These are phyloP conservation scores for Drosophila flavopinicola DNA, from an alignment of 2,888 invertebrate genomes.

Conservation along the genomic window DNA sequence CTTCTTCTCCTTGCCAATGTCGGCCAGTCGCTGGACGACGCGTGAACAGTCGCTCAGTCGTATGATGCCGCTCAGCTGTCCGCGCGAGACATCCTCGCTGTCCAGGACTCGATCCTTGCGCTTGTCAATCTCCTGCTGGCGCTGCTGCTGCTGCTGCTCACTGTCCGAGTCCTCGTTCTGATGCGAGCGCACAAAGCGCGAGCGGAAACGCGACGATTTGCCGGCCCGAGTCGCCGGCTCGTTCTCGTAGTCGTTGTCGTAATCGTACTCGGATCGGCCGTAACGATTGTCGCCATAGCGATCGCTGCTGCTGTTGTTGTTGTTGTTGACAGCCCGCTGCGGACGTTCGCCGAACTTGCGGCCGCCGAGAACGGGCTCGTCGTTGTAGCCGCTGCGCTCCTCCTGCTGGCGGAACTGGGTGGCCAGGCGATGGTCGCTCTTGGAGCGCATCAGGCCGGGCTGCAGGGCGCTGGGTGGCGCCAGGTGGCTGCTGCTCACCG, in stretches of 20 bases:
- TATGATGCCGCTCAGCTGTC: constrained; percentile 94
- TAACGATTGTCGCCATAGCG: constrained; percentile 85
- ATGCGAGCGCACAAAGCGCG: constrained; percentile 88
- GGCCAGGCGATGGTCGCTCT: constrained; percentile 96
- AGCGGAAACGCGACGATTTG: constrained; percentile 89
- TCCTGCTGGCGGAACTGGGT: constrained; percentile 95
- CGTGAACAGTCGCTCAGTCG: constrained; percentile 94
- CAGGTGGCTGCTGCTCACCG: constrained; percentile 85
- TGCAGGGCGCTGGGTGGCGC: constrained; percentile 88
- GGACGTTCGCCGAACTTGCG: constrained; percentile 92
- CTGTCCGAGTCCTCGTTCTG: constrained; percentile 92
- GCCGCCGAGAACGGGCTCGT: constrained; percentile 89
- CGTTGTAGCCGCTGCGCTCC: constrained; percentile 89
- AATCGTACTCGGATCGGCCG: constrained; percentile 85
- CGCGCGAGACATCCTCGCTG: constrained; percentile 94
- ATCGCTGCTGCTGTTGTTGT: constrained; percentile 84
- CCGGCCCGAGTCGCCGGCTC: constrained; percentile 87
- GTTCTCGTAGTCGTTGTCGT: constrained; percentile 89
- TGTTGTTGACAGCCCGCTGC: constrained; percentile 80
- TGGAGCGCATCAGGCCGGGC: constrained; percentile 94
- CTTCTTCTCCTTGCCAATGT: constrained; percentile 90
- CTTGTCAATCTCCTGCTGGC: constrained; percentile 86
- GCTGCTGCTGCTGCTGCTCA: constrained; percentile 87
- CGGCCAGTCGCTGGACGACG: constrained; percentile 94
- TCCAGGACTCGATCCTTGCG: constrained; percentile 91